phyloP scores from a whole-genome alignment of 2,797 vertebrate genomes.

The Eulemur coronatus region DNA sequence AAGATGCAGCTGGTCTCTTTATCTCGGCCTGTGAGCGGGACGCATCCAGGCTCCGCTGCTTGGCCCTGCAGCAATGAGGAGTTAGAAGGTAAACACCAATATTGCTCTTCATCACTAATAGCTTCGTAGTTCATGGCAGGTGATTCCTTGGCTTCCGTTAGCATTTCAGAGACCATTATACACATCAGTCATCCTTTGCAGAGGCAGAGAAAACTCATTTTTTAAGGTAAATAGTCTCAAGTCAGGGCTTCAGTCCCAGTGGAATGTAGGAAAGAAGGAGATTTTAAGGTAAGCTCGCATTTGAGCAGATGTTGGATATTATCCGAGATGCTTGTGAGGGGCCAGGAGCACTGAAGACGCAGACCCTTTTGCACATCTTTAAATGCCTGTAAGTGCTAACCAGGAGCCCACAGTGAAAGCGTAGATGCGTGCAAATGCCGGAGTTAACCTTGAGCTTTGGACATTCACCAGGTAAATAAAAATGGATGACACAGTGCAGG shows the following conservation, averaged over 20 bases:
- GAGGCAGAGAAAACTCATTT: conserved; percentile 33
- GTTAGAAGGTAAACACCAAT: neutral
- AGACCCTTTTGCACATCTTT: neutral
- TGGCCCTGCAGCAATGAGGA: neutral
- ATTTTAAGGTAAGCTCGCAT: neutral
- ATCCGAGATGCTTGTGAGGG: neutral
- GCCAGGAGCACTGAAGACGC: neutral
- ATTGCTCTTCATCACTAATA: neutral
- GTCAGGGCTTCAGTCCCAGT: neutral
- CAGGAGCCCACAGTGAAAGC: neutral
- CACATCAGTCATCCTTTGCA: neutral
- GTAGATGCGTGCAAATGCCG: fast-evolving
- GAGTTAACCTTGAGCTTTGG: neutral
- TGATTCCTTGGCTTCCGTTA: neutral
- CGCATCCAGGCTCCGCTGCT: neutral
- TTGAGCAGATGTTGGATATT: neutral
- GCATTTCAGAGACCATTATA: neutral
- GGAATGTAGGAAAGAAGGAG: neutral
- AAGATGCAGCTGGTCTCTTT: neutral
- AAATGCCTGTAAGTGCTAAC: neutral
- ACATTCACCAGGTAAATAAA: neutral
- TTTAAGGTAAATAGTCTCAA: conserved; percentile 33
- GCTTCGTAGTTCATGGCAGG: neutral
- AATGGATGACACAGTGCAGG: neutral
- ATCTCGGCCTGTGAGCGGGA: neutral